phyloP scores from a whole-genome alignment of 1,140 invertebrate species.

The Mizuhopecten yessoensis region DNA sequence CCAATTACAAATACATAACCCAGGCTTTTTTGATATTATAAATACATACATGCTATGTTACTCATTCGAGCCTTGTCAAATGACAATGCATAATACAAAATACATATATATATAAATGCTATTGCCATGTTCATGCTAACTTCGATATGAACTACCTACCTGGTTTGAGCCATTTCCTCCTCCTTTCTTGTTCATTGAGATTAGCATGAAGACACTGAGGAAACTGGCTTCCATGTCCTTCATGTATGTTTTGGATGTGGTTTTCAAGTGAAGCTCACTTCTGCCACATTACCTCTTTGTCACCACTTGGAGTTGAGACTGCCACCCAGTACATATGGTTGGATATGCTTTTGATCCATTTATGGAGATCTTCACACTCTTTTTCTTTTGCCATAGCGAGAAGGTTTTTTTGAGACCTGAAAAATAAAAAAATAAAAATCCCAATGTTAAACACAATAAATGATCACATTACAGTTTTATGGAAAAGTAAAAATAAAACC shows the following conservation, averaged over 20 bases:
- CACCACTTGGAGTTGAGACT: slow-evolving; percentile 47
- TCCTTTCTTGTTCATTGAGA: slow-evolving; percentile 38
- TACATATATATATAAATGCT: no score
- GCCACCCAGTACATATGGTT: slow-evolving; percentile 68
- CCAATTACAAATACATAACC: no score
- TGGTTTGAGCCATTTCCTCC: slow-evolving; percentile 61
- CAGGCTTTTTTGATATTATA: no score
- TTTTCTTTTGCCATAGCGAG: slow-evolving; percentile 47
- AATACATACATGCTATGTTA: no score
- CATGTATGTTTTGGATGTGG: slow-evolving; percentile 60
- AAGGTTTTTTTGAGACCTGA: slow-evolving; percentile 55
- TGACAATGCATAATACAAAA: no score
- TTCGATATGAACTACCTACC: neutral
- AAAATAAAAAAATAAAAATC: neutral
- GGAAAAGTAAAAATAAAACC: no score
- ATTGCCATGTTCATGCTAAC: no score
- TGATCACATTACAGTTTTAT: no score
- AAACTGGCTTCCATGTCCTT: slow-evolving; percentile 42
- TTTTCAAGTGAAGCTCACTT: slow-evolving; percentile 62
- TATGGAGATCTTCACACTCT: neutral
- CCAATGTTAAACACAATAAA: no score
- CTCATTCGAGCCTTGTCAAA: no score
- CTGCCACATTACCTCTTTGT: slow-evolving; percentile 50
- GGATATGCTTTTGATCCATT: slow-evolving; percentile 57
- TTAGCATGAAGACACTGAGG: slow-evolving; percentile 41